Percentiles rank a stretch among this genome's conserved stretches.
phyloP scores from a whole-genome alignment of 1,140 invertebrate genomes.

The Portunus trituberculatus region DNA sequence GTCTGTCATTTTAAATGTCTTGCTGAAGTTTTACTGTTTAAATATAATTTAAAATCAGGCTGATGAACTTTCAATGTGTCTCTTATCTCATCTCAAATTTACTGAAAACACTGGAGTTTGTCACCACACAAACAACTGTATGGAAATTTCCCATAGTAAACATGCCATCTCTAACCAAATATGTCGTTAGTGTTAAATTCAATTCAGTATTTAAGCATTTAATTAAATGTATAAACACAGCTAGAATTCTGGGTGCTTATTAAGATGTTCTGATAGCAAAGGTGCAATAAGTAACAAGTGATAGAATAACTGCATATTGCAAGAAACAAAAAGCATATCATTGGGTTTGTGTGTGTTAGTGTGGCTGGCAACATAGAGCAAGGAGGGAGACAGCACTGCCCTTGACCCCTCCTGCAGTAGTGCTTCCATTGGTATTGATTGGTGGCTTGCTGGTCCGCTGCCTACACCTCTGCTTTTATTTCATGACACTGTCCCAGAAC shows the following conservation, averaged over 20 bases:
- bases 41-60: too few relatives aligned
- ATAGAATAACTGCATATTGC: not conserved
- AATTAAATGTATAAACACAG: too few relatives aligned
- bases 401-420: not conserved
- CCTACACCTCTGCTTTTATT: not conserved
- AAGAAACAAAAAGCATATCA: conserved; percentile 14
- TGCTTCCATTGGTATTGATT: conserved; percentile 13
- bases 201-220: too few relatives aligned
- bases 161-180: not conserved
- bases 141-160: not conserved
- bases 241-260: too few relatives aligned
- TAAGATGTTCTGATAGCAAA: too few relatives aligned
- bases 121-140: not conserved
- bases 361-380: conserved; percentile 10
- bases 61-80: too few relatives aligned
- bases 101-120: not conserved
- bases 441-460: conserved; percentile 8
- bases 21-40: too few relatives aligned
- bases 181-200: too few relatives aligned
- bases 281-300: not conserved
- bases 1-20: too few relatives aligned
- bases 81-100: too few relatives aligned
- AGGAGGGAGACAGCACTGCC: not conserved
- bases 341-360: conserved; percentile 4
- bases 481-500: not conserved